Evolutionary conservation across 2,888 invertebrate species (phyloP), one percentile per base, ranked within the genome.

Genomic region (Eugnorisma glareosa): DNA sequence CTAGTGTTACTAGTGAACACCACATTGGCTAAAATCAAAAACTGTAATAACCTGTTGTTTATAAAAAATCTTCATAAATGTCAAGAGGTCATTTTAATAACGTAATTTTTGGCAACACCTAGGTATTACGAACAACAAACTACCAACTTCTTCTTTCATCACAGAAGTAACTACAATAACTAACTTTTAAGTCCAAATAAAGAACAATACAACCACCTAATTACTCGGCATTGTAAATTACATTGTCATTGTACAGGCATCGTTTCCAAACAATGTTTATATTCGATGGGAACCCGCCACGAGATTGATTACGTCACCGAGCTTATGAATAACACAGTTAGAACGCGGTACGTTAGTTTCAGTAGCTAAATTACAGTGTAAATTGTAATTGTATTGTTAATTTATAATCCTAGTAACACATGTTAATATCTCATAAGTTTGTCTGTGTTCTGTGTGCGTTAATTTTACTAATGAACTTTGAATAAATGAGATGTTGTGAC

Each of bases 301-400:
- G 63, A 81, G 69, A 79, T 77, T 81, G 81, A 86, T 86, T 73
- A 86, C 81, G 74, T 84, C 85, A 83, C 43, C 57, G 21, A 77
- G 61, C 73, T 82, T 74, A 80, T 74, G 77, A 79, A 84, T 82
- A 70, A 79, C 61, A 75, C 68, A 69, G 72, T 83, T 82, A 84
- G 77, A 85, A 68, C 76, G 67, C 76, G 78, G 77, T 69, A 81
- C 59, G 76, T 81, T 84, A 79, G 85, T 85, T 82, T 83, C 77
- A 67, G 76, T 73, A 66, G 66, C 78, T 64, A 68, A 87, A 86
- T 89, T 86, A 87, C 83, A 72, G 75, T 81, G 82, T 86, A 86
- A 90, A 91, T 90, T 90, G 86, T 86, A 89, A 90, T 90, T 90
- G 89, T 89, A 86, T 86, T 85, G 85, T 85, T 88, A 91, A 91